Evolutionary conservation across 1,140 invertebrate species (phyloP), one percentile per base, ranked within the genome.

Genomic region (Pteromalus puparum): DNA sequence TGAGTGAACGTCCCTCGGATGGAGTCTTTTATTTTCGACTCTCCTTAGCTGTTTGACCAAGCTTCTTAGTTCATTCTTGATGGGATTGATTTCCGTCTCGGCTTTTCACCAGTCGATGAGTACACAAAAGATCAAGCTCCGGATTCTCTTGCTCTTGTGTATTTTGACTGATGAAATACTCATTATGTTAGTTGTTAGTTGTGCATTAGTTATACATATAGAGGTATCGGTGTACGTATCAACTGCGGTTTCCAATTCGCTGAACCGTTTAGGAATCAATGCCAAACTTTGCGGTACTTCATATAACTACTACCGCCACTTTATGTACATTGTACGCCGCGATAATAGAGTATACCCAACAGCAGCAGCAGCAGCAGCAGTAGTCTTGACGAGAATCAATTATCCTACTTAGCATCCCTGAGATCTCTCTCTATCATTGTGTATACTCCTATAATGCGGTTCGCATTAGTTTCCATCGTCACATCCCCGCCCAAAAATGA

Each of bases 191-290:
- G n/a, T n/a, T 18, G 72, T 74, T 82, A 38, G 2, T 38, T 24
- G 46, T 78, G 6, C 24, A 53, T 70, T 53, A 78, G 80, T 65
- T 10, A 24, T 34, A 68, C 30, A 15, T 53, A 5, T 5, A n/a
- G 21, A n/a, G 53, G 12, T 4, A 83, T 30, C 1, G 0, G 2
- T 30, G 68, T n/a, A 61, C 53, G 18, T 42, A 73, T 74, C 24
- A 34, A 26, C 21, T 61, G 46, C 13, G 30, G 78, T 75, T 84
- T 67, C 53, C 70, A 48, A 74, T 80, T 73, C 30, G 34, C 30
- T 46, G 68, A 73, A 42, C 30, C 67, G 30, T 80, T 65, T 42
- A 73, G n/a, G 65, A 81, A 85, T 75, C 77, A 84, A 74, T 84
- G 42, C 70, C 21, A 80, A 79, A 84, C 68, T 80, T 80, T 84